Evolutionary conservation across 2,797 vertebrate species (phyloP).

Genomic region (Mormyrus hasselquistii): DNA sequence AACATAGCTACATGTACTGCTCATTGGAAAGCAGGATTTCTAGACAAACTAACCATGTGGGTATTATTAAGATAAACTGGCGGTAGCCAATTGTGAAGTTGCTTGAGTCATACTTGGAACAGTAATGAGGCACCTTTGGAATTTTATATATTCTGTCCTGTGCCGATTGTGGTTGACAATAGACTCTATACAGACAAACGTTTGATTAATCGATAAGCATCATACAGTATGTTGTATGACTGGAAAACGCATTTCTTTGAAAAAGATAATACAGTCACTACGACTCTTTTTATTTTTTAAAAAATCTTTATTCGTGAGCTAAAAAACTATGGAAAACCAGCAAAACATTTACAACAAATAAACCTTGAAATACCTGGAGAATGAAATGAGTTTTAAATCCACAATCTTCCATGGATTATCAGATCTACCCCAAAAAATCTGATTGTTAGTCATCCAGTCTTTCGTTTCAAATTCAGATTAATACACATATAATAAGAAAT

Average conservation of each 20-base stretch:
- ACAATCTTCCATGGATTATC: neutral
- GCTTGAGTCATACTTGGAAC: neutral
- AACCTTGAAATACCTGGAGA: neutral
- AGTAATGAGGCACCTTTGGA: neutral
- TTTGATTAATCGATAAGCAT: neutral
- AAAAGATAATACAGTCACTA: neutral
- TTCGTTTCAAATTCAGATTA: neutral
- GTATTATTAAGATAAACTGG: constrained; percentile 7
- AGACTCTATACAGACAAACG: neutral
- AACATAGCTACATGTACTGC: neutral
- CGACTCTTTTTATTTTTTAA: neutral
- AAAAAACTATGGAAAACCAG: neutral
- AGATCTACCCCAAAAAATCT: neutral
- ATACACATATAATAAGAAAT: neutral
- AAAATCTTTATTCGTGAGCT: neutral
- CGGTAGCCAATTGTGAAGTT: neutral
- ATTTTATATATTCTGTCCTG: neutral
- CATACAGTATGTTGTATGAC: neutral
- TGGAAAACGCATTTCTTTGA: neutral
- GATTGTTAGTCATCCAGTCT: neutral
- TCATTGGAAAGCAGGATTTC: neutral
- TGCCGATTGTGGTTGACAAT: neutral
- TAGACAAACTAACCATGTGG: neutral
- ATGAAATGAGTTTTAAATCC: neutral
- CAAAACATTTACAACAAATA: neutral